Evolutionary conservation across 2,888 invertebrate species (phyloP).

Genomic region (Slavum lentiscoides): DNA sequence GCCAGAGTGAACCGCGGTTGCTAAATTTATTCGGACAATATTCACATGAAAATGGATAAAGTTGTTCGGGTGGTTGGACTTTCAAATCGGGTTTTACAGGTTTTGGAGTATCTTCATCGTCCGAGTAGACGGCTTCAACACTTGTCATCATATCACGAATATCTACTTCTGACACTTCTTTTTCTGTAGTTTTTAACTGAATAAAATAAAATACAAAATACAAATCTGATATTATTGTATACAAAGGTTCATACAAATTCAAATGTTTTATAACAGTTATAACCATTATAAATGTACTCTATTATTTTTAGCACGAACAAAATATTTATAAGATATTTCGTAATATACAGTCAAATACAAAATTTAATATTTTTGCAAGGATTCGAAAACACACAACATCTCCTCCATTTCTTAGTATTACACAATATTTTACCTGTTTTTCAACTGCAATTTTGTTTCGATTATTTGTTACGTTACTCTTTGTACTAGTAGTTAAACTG

Average conservation of each 20-base stretch:
- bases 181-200: slow-evolving; percentile 52
- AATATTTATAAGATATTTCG: neutral
- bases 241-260: neutral
- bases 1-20: slow-evolving; percentile 56
- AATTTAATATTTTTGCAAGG: slow-evolving; percentile 25
- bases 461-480: slow-evolving; percentile 29
- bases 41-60: slow-evolving; percentile 55
- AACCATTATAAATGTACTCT: slow-evolving; percentile 25
- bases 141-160: slow-evolving; percentile 55
- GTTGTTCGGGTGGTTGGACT: slow-evolving; percentile 21
- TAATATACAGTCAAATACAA: slow-evolving; percentile 28
- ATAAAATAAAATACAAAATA: slow-evolving; percentile 53
- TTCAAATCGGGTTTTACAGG: slow-evolving; percentile 13
- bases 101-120: slow-evolving; percentile 55
- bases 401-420: slow-evolving; percentile 29
- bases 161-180: slow-evolving; percentile 52
- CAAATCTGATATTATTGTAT: slow-evolving; percentile 26
- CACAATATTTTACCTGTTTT: slow-evolving; percentile 50
- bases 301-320: slow-evolving; percentile 22
- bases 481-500: slow-evolving; percentile 24
- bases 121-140: slow-evolving; percentile 57
- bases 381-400: slow-evolving; percentile 12
- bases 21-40: slow-evolving; percentile 56
- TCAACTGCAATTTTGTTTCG: slow-evolving; percentile 40
- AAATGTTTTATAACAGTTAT: slow-evolving; percentile 25